A percentile compares a stretch with the other conserved stretches of the same genome.
Conservation (phyloP, 2,797 vertebrate genomes). For the Eupleurogrammus muticus region DNA sequence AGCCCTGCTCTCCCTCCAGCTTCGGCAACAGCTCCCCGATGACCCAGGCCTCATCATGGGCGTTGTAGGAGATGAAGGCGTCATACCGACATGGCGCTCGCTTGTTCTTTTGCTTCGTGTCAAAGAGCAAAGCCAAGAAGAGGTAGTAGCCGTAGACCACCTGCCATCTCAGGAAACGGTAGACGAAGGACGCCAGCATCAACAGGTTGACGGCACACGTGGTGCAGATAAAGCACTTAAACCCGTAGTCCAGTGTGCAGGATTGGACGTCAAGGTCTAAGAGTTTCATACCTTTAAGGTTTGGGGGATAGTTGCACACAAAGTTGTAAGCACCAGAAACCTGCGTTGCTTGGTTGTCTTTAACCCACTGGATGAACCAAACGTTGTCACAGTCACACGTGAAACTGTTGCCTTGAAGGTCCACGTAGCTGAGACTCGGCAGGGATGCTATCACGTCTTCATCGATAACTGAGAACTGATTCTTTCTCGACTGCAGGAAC, state of each 20-base stretch:
- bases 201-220: conserved; percentile 33
- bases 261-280: conserved; percentile 52
- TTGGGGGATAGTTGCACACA: conserved; percentile 68
- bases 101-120: conserved; percentile 61
- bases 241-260: conserved; percentile 48
- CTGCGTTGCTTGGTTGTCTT: conserved; percentile 57
- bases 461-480: conserved; percentile 62
- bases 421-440: conserved; percentile 61
- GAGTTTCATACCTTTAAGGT: conserved; percentile 52
- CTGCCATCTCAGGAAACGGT: conserved; percentile 75
- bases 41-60: conserved; percentile 79
- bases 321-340: conserved; percentile 68
- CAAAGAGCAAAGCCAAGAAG: conserved; percentile 66
- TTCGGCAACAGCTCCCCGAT: conserved; percentile 70
- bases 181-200: conserved; percentile 58
- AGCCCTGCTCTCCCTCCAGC: conserved; percentile 79
- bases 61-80: conserved; percentile 84
- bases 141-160: conserved; percentile 77
- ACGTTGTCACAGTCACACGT: conserved; percentile 75
- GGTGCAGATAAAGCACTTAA: conserved; percentile 64
- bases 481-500: conserved; percentile 70
- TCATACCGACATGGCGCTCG: conserved; percentile 65
- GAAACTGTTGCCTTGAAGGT: conserved; percentile 73
- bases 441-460: conserved; percentile 31
- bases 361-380: conserved; percentile 62